Conservation (phyloP, 2,888 invertebrate genomes). For the Petrophora chlorosata region DNA sequence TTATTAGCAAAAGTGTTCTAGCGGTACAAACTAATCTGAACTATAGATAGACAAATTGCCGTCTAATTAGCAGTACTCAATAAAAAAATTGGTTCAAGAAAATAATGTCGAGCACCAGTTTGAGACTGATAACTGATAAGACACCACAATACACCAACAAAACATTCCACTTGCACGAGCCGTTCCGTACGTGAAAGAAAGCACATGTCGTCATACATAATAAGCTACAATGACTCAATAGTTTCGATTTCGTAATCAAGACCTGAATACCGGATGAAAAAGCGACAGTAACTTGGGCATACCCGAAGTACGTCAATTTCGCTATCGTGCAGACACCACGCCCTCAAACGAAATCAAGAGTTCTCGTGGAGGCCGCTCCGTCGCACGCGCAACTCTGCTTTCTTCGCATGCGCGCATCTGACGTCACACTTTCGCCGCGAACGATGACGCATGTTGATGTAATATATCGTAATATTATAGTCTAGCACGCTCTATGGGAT, state of each 20-base stretch:
- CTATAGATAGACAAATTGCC: not conserved
- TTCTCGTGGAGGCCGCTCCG: slow-evolving; percentile 46
- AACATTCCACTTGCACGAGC: no score
- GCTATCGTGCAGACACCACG: slow-evolving; percentile 77
- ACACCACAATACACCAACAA: no score
- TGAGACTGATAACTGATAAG: not conserved
- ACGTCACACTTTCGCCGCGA: slow-evolving; percentile 78
- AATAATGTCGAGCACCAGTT: not conserved
- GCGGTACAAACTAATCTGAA: not conserved
- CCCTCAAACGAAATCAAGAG: slow-evolving; percentile 79
- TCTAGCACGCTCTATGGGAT: slow-evolving; percentile 48
- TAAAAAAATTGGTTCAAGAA: not conserved
- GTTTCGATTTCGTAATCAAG: slow-evolving; percentile 75
- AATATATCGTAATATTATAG: slow-evolving; percentile 59
- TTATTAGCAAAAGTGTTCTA: not conserved
- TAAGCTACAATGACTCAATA: slow-evolving; percentile 66
- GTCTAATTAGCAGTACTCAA: no score
- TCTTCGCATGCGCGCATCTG: slow-evolving; percentile 72
- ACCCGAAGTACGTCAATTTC: slow-evolving; percentile 77
- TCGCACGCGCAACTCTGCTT: slow-evolving; percentile 77
- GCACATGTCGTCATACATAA: slow-evolving; percentile 46
- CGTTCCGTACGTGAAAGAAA: slow-evolving; percentile 35
- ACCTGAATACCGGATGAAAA: slow-evolving; percentile 76
- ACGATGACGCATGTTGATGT: slow-evolving; percentile 72
- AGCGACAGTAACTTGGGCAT: slow-evolving; percentile 64